phyloP scores from a whole-genome alignment of 1,140 invertebrate genomes.

The Dinothrombium tinctorium region DNA sequence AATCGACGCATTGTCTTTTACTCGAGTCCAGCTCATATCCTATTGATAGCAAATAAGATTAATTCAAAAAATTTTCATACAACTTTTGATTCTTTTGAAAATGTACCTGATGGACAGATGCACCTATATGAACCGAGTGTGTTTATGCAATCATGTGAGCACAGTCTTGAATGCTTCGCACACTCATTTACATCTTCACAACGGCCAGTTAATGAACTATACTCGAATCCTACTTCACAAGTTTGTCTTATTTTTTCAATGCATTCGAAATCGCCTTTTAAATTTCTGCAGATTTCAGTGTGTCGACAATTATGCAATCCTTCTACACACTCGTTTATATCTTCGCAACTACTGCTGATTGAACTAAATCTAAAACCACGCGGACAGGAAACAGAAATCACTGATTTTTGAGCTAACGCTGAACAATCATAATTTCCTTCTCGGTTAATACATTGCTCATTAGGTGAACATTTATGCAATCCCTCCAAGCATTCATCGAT shows the following conservation, averaged over 20 bases:
- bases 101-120: no score
- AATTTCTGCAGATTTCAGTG: conserved; percentile 62
- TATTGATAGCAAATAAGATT: no score
- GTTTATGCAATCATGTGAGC: conserved; percentile 30
- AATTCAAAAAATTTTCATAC: no score
- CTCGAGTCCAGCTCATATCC: no score
- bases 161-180: conserved; percentile 28
- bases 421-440: no score
- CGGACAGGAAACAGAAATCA: no score
- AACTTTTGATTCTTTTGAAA: no score
- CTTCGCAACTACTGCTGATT: conserved; percentile 27
- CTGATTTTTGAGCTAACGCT: no score
- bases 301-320: conserved; percentile 54
- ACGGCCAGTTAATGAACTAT: neutral
- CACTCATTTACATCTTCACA: conserved; percentile 36
- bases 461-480: conserved; percentile 51
- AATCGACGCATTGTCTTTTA: no score
- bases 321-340: conserved; percentile 71
- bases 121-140: no score
- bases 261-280: conserved; percentile 50
- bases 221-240: conserved; percentile 20
- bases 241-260: conserved; percentile 29
- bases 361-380: neutral
- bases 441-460: no score
- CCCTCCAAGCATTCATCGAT: conserved; percentile 35